phyloP scores from a whole-genome alignment of 2,113 vertebrate genomes.

The Megaleporinus macrocephalus region DNA sequence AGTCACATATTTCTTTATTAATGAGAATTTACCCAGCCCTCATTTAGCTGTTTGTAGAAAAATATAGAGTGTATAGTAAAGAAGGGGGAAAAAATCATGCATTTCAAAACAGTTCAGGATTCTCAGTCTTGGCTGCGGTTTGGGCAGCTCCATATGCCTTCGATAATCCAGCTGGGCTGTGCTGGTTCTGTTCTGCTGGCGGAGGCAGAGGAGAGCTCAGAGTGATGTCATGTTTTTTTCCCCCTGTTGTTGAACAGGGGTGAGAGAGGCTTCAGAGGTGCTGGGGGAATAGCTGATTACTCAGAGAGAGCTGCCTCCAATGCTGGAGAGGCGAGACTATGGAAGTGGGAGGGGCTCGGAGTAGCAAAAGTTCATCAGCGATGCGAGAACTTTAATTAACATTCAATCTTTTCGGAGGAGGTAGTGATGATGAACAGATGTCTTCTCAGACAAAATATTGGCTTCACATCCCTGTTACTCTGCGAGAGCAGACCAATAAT shows the following conservation, averaged over 20 bases:
- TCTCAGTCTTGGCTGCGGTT: constrained; percentile 74
- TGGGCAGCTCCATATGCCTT: constrained; percentile 81
- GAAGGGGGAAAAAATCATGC: constrained; percentile 50
- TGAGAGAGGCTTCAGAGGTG: constrained; percentile 57
- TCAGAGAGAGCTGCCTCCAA: constrained; percentile 45
- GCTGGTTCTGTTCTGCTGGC: constrained; percentile 49
- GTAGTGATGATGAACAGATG: constrained; percentile 74
- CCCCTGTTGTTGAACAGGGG: constrained; percentile 49
- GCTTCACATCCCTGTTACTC: constrained; percentile 63
- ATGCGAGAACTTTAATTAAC: constrained; percentile 67
- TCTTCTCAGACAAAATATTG: constrained; percentile 56
- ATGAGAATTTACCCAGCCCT: constrained; percentile 83
- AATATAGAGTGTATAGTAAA: constrained; percentile 37
- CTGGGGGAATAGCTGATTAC: constrained; percentile 63
- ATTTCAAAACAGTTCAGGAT: constrained; percentile 84
- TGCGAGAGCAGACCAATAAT: constrained; percentile 35
- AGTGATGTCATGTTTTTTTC: constrained; percentile 79
- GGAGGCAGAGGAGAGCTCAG: constrained; percentile 44
- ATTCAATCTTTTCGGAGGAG: constrained; percentile 61
- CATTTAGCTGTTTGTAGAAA: constrained; percentile 63
- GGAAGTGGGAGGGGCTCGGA: constrained; percentile 35
- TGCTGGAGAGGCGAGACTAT: constrained; percentile 28
- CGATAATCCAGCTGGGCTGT: constrained; percentile 76
- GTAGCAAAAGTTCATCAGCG: constrained; percentile 60
- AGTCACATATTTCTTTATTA: constrained; percentile 80